Evolutionary conservation across 2,888 invertebrate species (phyloP).

Genomic region (Gastracanthus pulcherrimus): DNA sequence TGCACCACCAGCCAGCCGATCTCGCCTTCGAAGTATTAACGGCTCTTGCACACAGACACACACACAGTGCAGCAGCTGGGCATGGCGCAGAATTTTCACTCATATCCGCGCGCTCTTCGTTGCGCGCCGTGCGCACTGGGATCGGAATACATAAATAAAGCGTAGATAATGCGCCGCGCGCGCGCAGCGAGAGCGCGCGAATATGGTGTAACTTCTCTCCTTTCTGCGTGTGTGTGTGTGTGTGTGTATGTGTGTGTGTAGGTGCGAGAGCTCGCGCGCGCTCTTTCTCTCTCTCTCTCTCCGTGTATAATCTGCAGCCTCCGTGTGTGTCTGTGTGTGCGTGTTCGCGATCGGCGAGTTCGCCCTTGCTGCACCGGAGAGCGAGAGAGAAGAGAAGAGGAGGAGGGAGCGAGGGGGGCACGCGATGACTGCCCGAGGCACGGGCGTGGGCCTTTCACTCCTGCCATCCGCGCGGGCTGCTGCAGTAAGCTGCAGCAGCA

Average conservation of each 20-base stretch:
- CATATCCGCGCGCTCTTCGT: too few relatives aligned
- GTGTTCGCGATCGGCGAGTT: constrained; percentile 10
- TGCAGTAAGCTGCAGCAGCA: background rate
- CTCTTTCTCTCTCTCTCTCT: too few relatives aligned
- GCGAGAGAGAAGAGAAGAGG: background rate
- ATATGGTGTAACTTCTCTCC: constrained; percentile 41
- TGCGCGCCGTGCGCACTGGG: background rate
- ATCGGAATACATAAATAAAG: constrained; percentile 49
- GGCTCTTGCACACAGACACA: too few relatives aligned
- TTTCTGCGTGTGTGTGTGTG: too few relatives aligned
- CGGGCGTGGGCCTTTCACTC: constrained; percentile 78
- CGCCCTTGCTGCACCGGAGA: constrained; percentile 10
- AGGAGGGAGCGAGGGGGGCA: background rate
- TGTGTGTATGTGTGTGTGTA: too few relatives aligned
- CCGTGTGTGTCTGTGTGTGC: constrained; percentile 1
- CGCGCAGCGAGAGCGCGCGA: constrained; percentile 1
- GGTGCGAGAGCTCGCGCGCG: too few relatives aligned
- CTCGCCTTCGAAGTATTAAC: too few relatives aligned
- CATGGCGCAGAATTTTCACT: too few relatives aligned
- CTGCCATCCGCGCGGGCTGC: constrained; percentile 55
- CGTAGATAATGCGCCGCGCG: constrained; percentile 30
- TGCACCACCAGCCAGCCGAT: too few relatives aligned
- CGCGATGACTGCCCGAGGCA: constrained; percentile 73
- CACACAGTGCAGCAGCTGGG: too few relatives aligned
- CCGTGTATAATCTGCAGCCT: too few relatives aligned